phyloP scores from a whole-genome alignment of 2,888 invertebrate species.

The Sceliomorpha sp. region DNA sequence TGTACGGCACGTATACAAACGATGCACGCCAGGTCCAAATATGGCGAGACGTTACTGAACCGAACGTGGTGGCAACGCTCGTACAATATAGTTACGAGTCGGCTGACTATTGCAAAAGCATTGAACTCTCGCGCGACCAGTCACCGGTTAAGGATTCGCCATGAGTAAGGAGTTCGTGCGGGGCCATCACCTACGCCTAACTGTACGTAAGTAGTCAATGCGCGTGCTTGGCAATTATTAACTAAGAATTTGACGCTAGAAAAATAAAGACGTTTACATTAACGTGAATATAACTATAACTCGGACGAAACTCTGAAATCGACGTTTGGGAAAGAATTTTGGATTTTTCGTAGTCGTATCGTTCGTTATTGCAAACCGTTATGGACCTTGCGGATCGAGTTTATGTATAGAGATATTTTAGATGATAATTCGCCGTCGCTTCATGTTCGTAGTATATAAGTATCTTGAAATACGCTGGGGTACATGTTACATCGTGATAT shows the following conservation, averaged over 20 bases:
- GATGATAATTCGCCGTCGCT: no score
- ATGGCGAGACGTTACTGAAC: slow-evolving; percentile 64
- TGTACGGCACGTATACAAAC: slow-evolving; percentile 45
- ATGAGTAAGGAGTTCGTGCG: slow-evolving; percentile 49
- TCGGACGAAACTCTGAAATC: no score
- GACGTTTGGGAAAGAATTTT: no score
- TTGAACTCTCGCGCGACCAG: slow-evolving; percentile 69
- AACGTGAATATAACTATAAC: no score
- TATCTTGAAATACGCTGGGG: no score
- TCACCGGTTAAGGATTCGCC: slow-evolving; percentile 60
- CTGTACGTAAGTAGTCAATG: slow-evolving; percentile 36
- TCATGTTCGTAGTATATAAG: no score
- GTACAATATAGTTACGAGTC: slow-evolving; percentile 42
- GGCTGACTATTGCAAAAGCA: slow-evolving; percentile 67
- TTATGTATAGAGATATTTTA: no score
- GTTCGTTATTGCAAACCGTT: no score
- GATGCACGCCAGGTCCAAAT: slow-evolving; percentile 61
- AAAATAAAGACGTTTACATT: no score
- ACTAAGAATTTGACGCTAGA: background rate
- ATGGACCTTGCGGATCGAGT: background rate
- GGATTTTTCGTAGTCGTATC: no score
- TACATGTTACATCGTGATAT: no score
- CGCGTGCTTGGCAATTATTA: slow-evolving; percentile 7
- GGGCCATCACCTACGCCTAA: slow-evolving; percentile 52
- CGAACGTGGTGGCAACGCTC: slow-evolving; percentile 52